Evolutionary conservation across 2,888 invertebrate genomes (phyloP).

Genomic region (Tenthredo amoena): DNA sequence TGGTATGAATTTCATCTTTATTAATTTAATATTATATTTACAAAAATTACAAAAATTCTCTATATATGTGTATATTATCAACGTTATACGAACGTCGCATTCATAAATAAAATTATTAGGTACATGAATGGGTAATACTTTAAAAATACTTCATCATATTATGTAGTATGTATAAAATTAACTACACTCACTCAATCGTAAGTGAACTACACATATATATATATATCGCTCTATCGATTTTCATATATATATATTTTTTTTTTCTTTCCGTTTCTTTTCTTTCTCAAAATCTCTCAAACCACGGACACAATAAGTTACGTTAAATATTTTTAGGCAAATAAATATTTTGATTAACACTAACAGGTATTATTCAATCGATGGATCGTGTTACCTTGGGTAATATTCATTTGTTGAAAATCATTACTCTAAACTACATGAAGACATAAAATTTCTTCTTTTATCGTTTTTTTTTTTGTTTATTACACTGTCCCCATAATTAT

Average conservation of each 20-base stretch:
- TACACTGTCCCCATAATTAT: slow-evolving; percentile 4
- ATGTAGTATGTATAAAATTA: neutral
- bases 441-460: neutral
- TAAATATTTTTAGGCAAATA: slow-evolving; percentile 41
- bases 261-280: neutral
- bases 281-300: slow-evolving; percentile 3
- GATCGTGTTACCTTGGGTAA: neutral
- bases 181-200: neutral
- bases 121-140: slow-evolving; percentile 42
- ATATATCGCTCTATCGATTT: neutral
- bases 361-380: neutral
- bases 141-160: slow-evolving; percentile 11
- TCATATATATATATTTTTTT: neutral
- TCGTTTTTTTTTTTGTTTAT: neutral
- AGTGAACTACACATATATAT: neutral
- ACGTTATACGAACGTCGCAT: neutral
- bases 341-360: slow-evolving; percentile 55
- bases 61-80: slow-evolving; percentile 17
- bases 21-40: slow-evolving; percentile 49
- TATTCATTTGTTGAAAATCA: slow-evolving; percentile 25
- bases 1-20: slow-evolving; percentile 40
- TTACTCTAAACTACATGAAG: neutral
- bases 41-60: slow-evolving; percentile 50
- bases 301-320: slow-evolving; percentile 22
- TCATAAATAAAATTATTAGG: slow-evolving; percentile 52